A percentile compares a stretch with the other conserved stretches of the same genome.
phyloP scores from a whole-genome alignment of 2,888 invertebrate genomes.

The Rotaria macrura region DNA sequence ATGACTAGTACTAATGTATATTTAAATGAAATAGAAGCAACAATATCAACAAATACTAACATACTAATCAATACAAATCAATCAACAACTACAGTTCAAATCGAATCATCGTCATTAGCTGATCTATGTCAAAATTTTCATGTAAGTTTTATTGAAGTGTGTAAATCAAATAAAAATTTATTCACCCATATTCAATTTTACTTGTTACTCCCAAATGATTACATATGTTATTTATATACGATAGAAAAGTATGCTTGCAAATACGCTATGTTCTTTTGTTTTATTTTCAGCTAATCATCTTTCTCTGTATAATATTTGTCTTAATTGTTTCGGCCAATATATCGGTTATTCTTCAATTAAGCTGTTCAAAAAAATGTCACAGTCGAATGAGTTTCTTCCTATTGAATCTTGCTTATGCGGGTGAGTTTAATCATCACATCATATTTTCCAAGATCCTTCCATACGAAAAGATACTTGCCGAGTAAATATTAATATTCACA shows the following conservation, averaged over 20 bases:
- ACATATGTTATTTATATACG: background rate
- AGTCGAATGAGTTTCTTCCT: conserved; percentile 16
- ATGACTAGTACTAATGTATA: background rate
- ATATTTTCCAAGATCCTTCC: background rate
- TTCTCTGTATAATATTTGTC: conserved; percentile 5
- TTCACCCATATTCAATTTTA: too few relatives aligned
- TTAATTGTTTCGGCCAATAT: conserved; percentile 3
- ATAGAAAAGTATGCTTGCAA: too few relatives aligned
- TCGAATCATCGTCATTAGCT: background rate
- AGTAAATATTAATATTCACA: background rate
- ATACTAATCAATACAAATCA: background rate
- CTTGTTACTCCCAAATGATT: too few relatives aligned
- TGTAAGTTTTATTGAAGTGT: background rate
- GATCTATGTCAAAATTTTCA: conserved; percentile 3
- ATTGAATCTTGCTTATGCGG: conserved; percentile 1
- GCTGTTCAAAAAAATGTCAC: background rate
- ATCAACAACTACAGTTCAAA: background rate
- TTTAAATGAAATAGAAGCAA: background rate
- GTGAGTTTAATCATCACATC: background rate
- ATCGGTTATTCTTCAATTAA: conserved; percentile 2
- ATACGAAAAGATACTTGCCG: background rate
- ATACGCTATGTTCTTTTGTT: background rate
- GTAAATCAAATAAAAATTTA: too few relatives aligned
- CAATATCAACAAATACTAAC: too few relatives aligned
- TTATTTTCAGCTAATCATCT: background rate